These are phyloP conservation scores for Pelodytes ibericus DNA, from an alignment of 2,797 vertebrate genomes.

Conservation along the genomic window DNA sequence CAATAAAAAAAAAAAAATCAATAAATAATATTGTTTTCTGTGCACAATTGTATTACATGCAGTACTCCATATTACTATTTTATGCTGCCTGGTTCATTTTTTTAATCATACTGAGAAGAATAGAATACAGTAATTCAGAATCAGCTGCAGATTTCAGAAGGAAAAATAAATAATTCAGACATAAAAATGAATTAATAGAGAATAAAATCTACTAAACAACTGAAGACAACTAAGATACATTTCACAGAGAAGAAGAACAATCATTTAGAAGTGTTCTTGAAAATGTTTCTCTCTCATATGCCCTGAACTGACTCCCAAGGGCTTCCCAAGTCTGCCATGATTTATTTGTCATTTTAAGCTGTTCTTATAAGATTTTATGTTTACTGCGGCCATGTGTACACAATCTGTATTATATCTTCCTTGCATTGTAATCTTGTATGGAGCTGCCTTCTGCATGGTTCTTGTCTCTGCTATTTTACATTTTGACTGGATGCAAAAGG, in stretches of 20 bases:
- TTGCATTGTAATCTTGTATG: not conserved
- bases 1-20: no score
- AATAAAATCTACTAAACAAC: conserved; percentile 4
- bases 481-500: not conserved
- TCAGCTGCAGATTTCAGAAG: not conserved
- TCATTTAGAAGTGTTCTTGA: not conserved
- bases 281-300: not conserved
- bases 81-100: conserved; percentile 13
- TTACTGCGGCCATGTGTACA: not conserved
- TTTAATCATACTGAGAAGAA: conserved; percentile 22
- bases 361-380: not conserved
- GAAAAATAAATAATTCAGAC: conserved; percentile 13
- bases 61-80: conserved; percentile 31
- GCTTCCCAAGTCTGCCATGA: not conserved
- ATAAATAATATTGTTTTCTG: not conserved
- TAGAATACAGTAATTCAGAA: not conserved
- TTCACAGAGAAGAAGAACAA: not conserved
- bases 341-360: not conserved
- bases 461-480: not conserved
- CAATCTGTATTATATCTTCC: not conserved
- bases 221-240: not conserved
- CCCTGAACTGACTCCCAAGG: not conserved
- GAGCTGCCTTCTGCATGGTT: not conserved
- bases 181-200: conserved; percentile 25
- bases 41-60: conserved; percentile 34